Evolutionary conservation across 2,113 vertebrate species (phyloP).

Genomic region (Leptocoma aspasia): DNA sequence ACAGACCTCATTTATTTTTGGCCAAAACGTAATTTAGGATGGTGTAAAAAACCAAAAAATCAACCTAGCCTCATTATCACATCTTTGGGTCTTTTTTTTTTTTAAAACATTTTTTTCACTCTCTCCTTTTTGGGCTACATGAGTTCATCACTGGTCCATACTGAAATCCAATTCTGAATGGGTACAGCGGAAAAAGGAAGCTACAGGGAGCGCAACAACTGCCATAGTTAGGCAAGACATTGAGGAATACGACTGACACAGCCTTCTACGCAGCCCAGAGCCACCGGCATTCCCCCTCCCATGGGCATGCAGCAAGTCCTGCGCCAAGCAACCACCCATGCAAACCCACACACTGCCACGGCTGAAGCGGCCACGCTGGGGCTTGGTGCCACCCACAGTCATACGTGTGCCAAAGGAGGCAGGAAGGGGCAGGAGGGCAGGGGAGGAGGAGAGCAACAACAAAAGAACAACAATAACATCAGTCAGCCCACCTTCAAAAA

Average conservation of each 20-base stretch:
- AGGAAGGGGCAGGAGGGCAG: neutral
- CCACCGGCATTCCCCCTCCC: conserved; percentile 43
- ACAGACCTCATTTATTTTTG: neutral
- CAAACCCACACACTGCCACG: conserved; percentile 70
- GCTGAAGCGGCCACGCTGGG: conserved; percentile 41
- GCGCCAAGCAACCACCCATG: conserved; percentile 77
- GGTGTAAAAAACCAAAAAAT: conserved; percentile 3
- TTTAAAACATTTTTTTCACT: neutral
- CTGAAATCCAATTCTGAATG: conserved; percentile 36
- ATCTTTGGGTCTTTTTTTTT: neutral
- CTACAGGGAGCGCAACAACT: conserved; percentile 53
- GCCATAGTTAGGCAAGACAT: conserved; percentile 66
- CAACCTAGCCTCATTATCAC: conserved; percentile 59
- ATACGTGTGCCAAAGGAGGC: neutral
- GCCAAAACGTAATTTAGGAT: conserved; percentile 34
- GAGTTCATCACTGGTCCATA: conserved; percentile 23
- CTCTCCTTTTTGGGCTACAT: conserved; percentile 48
- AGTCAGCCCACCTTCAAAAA: conserved; percentile 78
- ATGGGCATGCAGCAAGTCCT: conserved; percentile 72
- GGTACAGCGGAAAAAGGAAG: conserved; percentile 54
- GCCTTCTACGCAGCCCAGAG: conserved; percentile 46
- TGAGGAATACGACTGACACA: conserved; percentile 55
- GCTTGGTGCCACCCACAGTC: neutral
- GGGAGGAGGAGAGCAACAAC: conserved; percentile 54
- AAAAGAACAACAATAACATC: conserved; percentile 70